These are phyloP conservation scores for Manacus vitellinus DNA, from an alignment of 2,113 vertebrate species.

Conservation along the genomic window DNA sequence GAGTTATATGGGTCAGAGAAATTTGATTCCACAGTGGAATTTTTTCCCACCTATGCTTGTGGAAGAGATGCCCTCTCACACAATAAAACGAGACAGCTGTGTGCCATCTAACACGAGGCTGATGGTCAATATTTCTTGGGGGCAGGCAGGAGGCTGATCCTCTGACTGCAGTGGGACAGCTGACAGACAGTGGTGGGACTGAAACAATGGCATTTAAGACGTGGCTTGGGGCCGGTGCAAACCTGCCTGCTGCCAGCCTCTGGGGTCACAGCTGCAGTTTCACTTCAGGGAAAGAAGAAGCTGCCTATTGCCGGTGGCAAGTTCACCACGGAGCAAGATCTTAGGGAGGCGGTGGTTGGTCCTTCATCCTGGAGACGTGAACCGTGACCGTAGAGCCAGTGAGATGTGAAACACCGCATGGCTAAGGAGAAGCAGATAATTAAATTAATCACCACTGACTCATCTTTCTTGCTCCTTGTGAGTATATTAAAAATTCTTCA, in stretches of 20 bases:
- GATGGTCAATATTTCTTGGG: constrained; percentile 15
- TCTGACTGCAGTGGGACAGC: not conserved
- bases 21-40: not conserved
- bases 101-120: not conserved
- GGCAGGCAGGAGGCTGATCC: not conserved
- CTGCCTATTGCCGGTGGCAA: not conserved
- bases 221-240: constrained; percentile 23
- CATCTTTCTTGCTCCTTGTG: not conserved
- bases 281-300: constrained; percentile 43
- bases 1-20: not conserved
- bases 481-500: not conserved
- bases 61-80: not conserved
- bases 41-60: not conserved
- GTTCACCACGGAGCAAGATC: no score
- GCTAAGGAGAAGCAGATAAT: not conserved
- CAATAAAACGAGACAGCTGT: constrained; percentile 37
- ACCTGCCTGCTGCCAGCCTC: constrained; percentile 55
- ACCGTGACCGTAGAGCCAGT: not conserved
- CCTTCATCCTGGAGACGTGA: no score
- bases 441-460: not conserved
- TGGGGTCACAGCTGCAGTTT: constrained; percentile 35
- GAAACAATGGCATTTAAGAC: not conserved
- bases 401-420: not conserved
- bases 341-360: no score
- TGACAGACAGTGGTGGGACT: constrained; percentile 7